Conservation (phyloP, 2,888 invertebrate genomes). For the Archips crataeganus region DNA sequence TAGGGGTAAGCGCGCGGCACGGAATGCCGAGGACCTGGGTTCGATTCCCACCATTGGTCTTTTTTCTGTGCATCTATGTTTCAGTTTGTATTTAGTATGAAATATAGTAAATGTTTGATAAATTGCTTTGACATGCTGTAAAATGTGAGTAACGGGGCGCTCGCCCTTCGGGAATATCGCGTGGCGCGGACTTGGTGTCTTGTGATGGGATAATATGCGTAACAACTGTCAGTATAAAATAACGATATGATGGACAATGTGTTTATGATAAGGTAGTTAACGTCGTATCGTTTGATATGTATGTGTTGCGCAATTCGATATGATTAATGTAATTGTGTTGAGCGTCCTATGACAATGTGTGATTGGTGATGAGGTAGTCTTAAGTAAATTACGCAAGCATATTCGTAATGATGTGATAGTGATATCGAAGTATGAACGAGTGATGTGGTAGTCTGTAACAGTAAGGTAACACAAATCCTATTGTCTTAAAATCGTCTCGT, state of each 20-base stretch:
- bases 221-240: too few relatives aligned
- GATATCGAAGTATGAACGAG: neutral
- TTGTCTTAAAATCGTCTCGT: neutral
- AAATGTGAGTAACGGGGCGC: neutral
- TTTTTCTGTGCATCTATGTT: too few relatives aligned
- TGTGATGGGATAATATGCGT: neutral
- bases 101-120: neutral
- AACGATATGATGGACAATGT: neutral
- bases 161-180: neutral
- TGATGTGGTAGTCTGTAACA: conserved; percentile 1
- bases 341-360: neutral
- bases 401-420: conserved; percentile 11
- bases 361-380: neutral
- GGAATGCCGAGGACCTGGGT: too few relatives aligned
- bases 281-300: neutral
- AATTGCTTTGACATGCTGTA: neutral
- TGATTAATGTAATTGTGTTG: neutral
- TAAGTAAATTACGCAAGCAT: neutral
- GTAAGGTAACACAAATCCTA: neutral
- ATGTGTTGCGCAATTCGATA: neutral
- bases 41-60: too few relatives aligned
- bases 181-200: neutral
- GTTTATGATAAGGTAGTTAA: neutral
- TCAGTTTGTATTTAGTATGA: too few relatives aligned
- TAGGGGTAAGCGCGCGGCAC: too few relatives aligned